These are phyloP conservation scores for Spinibarbus caldwelli DNA, from an alignment of 2,797 vertebrate species.

Conservation along the genomic window DNA sequence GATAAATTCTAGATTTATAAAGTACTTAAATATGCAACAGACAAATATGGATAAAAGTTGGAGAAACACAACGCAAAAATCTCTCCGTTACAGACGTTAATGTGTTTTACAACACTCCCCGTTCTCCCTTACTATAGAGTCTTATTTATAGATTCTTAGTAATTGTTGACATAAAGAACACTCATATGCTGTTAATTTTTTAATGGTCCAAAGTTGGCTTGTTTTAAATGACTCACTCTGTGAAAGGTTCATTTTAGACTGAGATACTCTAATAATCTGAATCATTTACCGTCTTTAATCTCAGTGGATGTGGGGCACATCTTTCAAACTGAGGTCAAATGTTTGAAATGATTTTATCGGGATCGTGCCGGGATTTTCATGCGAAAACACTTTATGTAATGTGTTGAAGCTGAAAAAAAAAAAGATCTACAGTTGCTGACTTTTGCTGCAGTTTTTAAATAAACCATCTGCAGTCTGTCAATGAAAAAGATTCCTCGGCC, in stretches of 20 bases:
- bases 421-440: conserved; percentile 25
- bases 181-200: neutral
- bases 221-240: neutral
- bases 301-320: neutral
- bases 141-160: neutral
- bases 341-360: conserved; percentile 30
- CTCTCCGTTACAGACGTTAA: neutral
- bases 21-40: neutral
- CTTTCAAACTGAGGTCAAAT: conserved; percentile 32
- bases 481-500: neutral
- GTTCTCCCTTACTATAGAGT: neutral
- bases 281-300: neutral
- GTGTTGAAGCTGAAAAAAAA: conserved; percentile 30
- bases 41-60: neutral
- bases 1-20: neutral
- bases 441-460: conserved; percentile 2
- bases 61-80: too few relatives aligned
- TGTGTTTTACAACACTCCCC: neutral
- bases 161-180: neutral
- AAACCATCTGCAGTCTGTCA: conserved; percentile 1
- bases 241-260: neutral
- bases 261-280: neutral
- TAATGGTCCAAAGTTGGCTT: neutral
- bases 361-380: conserved; percentile 16
- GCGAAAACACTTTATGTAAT: conserved; percentile 21